Percentiles rank a stretch among this genome's conserved stretches.
Conservation (phyloP, 2,113 vertebrate species). For the Sinosuthora webbiana region DNA sequence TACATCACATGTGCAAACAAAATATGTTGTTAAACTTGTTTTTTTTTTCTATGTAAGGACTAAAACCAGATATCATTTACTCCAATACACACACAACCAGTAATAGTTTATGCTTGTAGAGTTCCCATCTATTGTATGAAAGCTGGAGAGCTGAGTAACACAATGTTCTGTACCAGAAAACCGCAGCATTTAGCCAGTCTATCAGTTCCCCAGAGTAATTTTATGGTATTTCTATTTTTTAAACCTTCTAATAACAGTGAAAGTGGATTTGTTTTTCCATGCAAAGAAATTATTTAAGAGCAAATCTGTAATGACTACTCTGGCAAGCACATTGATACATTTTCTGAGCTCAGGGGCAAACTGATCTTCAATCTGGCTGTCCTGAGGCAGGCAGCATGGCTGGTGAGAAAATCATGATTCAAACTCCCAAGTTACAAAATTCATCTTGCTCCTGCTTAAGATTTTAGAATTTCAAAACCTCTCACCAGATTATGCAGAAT, state of each 20-base stretch:
- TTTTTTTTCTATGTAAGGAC: background rate
- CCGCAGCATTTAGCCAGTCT: background rate
- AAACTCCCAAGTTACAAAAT: background rate
- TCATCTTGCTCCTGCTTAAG: background rate
- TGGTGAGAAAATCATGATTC: background rate
- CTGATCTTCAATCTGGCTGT: background rate
- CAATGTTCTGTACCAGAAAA: constrained; percentile 40
- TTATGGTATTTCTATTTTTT: constrained; percentile 8
- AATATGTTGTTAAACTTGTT: constrained; percentile 16
- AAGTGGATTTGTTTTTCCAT: constrained; percentile 6
- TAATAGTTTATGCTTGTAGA: background rate
- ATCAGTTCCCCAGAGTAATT: background rate
- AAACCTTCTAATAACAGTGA: background rate
- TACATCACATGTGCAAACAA: background rate
- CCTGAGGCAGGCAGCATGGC: background rate
- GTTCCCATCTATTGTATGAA: constrained; percentile 5
- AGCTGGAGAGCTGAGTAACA: background rate
- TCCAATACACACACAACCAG: background rate
- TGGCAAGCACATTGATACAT: background rate
- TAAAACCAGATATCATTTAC: constrained; percentile 5
- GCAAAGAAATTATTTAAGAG: background rate
- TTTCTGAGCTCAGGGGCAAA: background rate
- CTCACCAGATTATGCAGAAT: background rate
- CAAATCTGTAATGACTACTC: background rate
- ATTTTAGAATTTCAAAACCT: background rate